Base-by-base conservation (phyloP, 1,140 invertebrate species). In the Camponotus floridanus region DNA sequence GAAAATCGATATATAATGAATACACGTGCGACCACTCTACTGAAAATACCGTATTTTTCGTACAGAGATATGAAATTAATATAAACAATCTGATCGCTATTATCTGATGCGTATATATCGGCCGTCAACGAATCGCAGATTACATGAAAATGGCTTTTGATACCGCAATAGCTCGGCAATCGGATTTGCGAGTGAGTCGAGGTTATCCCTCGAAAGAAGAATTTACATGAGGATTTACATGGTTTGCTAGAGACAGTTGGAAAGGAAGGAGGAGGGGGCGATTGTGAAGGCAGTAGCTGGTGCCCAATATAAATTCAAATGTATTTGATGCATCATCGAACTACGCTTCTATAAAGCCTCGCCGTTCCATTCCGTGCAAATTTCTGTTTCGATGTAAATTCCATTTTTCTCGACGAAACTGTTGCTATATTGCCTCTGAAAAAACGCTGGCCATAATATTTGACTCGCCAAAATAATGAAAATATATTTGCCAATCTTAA, bases 151-250 rank as follows among this genome's bases (percentile, higher is more conserved):
- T 85, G 86, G 87, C 81, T 85, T 79, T 87, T 73, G 87, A 90
- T 91, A 85, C 70, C 71, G 67, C 85, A 84, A 88, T 91, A 76
- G 78, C 74, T 67, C 21, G 88, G 59, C 85, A 84, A 91, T 90
- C 62, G 87, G 89, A 91, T 91, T 91, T 87, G 70, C 85, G 61
- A 83, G 70, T 73, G 90, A 87, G 81, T 81, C 88, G 84, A 61
- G 76, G 73, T 91, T 90, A 90, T 91, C 86, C 86, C 65, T 70
- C 83, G 68, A 57, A 89, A 91, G 71, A 68, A 84, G 90, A 91
- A 91, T 91, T 91, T 91, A 91, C 90, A 90, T 57, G 89, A 86
- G 88, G 84, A 92, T 92, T 89, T 88, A 89, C 88, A 73, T 64
- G 64, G 87, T 68, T 87, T 68, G 85, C 57, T 55, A 76, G 70